Percentiles rank a stretch among this genome's conserved stretches.
phyloP scores from a whole-genome alignment of 2,113 vertebrate species.

The Emydocephalus ijimae region DNA sequence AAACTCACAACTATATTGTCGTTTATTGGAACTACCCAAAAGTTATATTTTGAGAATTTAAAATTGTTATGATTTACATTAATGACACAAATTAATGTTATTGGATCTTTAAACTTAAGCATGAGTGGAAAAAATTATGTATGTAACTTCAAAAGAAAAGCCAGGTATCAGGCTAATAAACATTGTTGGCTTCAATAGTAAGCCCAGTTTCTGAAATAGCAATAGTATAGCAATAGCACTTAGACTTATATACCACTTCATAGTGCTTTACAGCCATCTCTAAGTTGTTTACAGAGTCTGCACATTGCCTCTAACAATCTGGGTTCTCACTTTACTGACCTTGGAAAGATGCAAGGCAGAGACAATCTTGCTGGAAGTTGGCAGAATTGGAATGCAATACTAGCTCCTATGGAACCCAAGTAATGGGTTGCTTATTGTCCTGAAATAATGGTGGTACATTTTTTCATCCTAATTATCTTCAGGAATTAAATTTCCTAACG shows the following conservation, averaged over 20 bases:
- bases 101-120: neutral
- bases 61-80: neutral
- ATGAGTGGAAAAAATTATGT: neutral
- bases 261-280: too few species aligned
- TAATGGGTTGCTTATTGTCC: neutral
- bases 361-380: too few species aligned
- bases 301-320: too few species aligned
- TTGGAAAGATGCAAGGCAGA: too few species aligned
- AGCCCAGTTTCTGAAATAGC: neutral
- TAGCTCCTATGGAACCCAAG: neutral
- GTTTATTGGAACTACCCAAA: neutral
- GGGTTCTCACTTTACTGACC: too few species aligned
- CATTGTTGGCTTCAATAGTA: neutral
- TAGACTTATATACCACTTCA: too few species aligned
- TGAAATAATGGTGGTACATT: neutral
- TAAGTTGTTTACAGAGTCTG: neutral
- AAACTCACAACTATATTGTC: neutral
- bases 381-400: too few species aligned
- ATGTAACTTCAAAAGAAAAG: neutral
- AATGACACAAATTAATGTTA: neutral
- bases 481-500: neutral
- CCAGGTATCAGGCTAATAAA: neutral
- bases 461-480: neutral
- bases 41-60: neutral
- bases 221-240: too few species aligned